These are phyloP conservation scores for Glaucomys volans DNA, from an alignment of 2,113 vertebrate genomes.

Conservation along the genomic window DNA sequence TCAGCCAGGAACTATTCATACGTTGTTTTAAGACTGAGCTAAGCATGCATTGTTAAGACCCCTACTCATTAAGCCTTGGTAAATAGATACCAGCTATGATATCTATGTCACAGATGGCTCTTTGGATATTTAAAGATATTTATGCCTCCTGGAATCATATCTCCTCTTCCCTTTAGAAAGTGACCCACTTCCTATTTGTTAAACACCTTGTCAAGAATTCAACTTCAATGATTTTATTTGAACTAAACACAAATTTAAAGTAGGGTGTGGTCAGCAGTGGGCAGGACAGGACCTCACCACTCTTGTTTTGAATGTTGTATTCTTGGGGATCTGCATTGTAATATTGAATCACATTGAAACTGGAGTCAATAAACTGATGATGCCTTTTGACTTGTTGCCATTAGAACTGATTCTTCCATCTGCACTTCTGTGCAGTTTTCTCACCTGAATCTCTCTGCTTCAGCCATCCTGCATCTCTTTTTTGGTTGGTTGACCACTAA, in stretches of 20 bases:
- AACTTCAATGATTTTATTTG: not conserved
- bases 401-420: not conserved
- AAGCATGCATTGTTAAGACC: not conserved
- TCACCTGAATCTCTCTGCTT: not conserved
- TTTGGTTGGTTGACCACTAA: not conserved
- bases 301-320: not conserved
- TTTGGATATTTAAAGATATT: not conserved
- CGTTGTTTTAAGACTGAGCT: not conserved
- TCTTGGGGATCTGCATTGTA: not conserved
- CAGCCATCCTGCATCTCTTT: not conserved
- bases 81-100: not conserved
- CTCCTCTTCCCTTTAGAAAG: not conserved
- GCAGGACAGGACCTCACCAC: not conserved
- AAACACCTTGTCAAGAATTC: not conserved
- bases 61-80: not conserved
- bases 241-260: not conserved
- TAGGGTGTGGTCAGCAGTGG: not conserved
- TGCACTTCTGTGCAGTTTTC: not conserved
- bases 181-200: not conserved
- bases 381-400: not conserved
- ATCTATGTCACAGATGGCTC: not conserved
- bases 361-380: not conserved
- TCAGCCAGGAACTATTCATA: not conserved
- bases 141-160: not conserved
- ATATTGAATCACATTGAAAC: constrained; percentile 17